Base-by-base conservation (phyloP, 2,113 vertebrate genomes). In the Taxidea taxus region DNA sequence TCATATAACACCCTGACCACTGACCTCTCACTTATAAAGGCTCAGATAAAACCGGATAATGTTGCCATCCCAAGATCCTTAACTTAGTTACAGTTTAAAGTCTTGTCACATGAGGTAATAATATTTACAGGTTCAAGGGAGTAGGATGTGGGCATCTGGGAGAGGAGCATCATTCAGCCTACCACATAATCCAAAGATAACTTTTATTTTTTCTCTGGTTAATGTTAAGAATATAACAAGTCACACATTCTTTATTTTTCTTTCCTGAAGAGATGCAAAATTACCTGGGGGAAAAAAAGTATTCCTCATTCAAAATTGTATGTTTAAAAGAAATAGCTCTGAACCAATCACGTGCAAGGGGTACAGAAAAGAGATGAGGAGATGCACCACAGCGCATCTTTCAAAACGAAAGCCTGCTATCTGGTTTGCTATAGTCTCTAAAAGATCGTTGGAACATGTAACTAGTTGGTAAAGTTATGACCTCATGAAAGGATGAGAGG, bases 121-220 rank as follows among this genome's bases (percentile, higher is more conserved):
- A 64, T 14, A 44, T 31, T 29, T 60, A 83, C 10, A 39, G 0
- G 31, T 87, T 49, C 34, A 4, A 77, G 23, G 3, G 11, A 85
- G 39, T 80, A 47, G 15, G 39, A 25, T 16, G 34, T 8, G 42
- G 14, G 4, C 37, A 70, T 66, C 58, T 75, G 4, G 8, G 10
- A 29, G 0, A 68, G 16, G 16, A 14, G 1, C 16, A 29, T 90
- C 68, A 80, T 74, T 58, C 34, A 29, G 29, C 7, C 21, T 75
- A 58, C 11, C 1, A 27, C 0, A 75, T 70, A 84, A 68, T 92
- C 7, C 72, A 44, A 49, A 78, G 39, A 29, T 47, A 87, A 31
- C 47, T 23, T 66, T 49, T 70, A 25, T 14, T 13, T 84, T 95
- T 95, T 78, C 44, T 91, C 75, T 74, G 29, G 49, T 39, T 90